Base-by-base conservation (phyloP, 2,888 invertebrate species). In the Sphaeridia pumilis region DNA sequence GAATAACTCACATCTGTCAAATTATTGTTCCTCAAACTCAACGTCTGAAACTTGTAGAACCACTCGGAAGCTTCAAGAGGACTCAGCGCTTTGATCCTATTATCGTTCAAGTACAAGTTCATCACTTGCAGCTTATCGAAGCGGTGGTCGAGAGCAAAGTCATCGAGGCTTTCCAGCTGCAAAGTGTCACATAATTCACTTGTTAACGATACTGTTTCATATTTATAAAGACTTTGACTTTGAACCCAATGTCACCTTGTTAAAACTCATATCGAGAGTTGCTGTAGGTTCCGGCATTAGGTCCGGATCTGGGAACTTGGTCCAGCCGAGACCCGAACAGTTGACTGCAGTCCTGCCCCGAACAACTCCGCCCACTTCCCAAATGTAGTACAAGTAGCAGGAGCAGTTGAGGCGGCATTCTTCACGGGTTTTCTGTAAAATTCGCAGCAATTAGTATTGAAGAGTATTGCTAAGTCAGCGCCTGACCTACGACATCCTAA, bases 91-190 rank as follows among this genome's bases (percentile, higher is more conserved):
- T 77, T 75, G 47, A 89, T 77, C 44, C 73, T 74, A 69, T 89
- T 89, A 67, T 83, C 77, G 66, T 87, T 86, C 66, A 88, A 68
- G 67, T 83, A 83, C 25, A 89, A 71, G 67, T 87, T 86, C 36
- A 79, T 74, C 1, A 88, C 76, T 55, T 75, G 74, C 58, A 76
- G 74, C 21, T 55, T 48, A 3, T 46, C 24, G 69, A 86, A 88
- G 54, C 76, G 72, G 0, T 76, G 76, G 69, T 85, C 83, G 35
- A 76, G 78, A 1, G 77, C 73, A 49, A 84, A 72, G 5, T 77
- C 76, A 44, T 75, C 72, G 58, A 84, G 72, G 54, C 79, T 76
- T 47, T 72, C 73, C 56, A 85, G 79, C 81, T 82, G 71, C 1
- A 66, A 65, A 48, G n/a, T n/a, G n/a, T 25, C 48, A 35, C 38